phyloP scores from a whole-genome alignment of 2,797 vertebrate species.

The Jordanella pulchra region DNA sequence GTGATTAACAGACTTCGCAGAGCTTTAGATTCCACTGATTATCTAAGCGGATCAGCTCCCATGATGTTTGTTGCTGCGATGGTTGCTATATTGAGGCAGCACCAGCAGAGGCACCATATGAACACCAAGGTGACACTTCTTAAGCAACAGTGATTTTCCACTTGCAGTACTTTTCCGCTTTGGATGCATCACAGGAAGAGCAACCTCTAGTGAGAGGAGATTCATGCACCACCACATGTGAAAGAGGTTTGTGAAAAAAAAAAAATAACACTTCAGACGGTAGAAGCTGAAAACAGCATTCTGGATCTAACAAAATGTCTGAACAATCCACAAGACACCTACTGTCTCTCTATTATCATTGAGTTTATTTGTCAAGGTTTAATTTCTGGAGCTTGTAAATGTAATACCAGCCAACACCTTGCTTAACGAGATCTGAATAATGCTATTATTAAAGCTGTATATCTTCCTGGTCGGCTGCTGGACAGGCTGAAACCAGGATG shows the following conservation, averaged over 20 bases:
- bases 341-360: neutral
- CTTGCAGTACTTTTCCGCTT: constrained; percentile 8
- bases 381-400: neutral
- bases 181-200: constrained; percentile 11
- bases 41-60: neutral
- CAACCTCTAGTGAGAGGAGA: constrained; percentile 25
- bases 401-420: constrained; percentile 11
- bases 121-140: constrained; percentile 47
- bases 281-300: neutral
- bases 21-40: neutral
- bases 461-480: constrained; percentile 27
- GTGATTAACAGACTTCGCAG: constrained; percentile 4
- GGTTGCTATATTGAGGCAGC: constrained; percentile 10
- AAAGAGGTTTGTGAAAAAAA: neutral
- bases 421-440: constrained; percentile 24
- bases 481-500: constrained; percentile 31
- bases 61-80: neutral
- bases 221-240: neutral
- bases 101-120: constrained; percentile 11
- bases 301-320: neutral
- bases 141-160: constrained; percentile 59
- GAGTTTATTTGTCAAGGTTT: neutral
- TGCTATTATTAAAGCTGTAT: constrained; percentile 23
- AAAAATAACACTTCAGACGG: neutral
- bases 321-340: neutral